Evolutionary conservation across 2,888 invertebrate species (phyloP).

Genomic region (Tiphia femorata): DNA sequence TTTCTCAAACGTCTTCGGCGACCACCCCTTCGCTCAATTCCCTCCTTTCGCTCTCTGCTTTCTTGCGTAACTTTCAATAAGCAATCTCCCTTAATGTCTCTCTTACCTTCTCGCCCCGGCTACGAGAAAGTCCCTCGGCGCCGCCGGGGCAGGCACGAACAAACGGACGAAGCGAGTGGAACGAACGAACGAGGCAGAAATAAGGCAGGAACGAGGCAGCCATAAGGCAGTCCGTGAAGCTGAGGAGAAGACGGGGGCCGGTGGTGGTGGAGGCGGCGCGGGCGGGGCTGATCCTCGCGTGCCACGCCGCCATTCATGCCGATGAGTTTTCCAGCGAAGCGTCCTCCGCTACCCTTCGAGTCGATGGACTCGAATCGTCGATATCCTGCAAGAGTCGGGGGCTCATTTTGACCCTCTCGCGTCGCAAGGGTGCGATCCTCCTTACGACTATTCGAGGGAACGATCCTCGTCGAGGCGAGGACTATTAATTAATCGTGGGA

Average conservation of each 20-base stretch:
- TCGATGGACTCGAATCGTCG: no score
- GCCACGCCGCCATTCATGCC: slow-evolving; percentile 47
- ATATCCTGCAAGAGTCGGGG: no score
- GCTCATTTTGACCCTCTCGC: no score
- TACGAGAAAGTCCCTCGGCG: slow-evolving; percentile 29
- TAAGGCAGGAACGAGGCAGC: slow-evolving; percentile 32
- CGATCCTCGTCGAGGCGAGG: no score
- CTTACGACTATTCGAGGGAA: no score
- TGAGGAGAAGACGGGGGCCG: no score
- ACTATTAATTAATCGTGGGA: no score
- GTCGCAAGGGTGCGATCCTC: no score
- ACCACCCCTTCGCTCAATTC: neutral
- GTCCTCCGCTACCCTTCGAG: slow-evolving; percentile 23
- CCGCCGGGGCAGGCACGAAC: slow-evolving; percentile 25
- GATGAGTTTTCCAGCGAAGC: slow-evolving; percentile 51
- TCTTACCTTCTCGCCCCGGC: slow-evolving; percentile 23
- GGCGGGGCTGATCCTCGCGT: slow-evolving; percentile 47
- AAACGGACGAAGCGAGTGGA: slow-evolving; percentile 17
- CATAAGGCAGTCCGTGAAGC: no score
- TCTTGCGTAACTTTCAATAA: slow-evolving; percentile 42
- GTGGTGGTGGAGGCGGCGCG: no score
- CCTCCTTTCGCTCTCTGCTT: neutral
- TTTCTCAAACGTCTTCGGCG: neutral
- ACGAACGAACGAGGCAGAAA: slow-evolving; percentile 13
- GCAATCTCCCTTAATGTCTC: slow-evolving; percentile 45